phyloP scores from a whole-genome alignment of 2,888 invertebrate species.

The Lycocerus yunnanus region DNA sequence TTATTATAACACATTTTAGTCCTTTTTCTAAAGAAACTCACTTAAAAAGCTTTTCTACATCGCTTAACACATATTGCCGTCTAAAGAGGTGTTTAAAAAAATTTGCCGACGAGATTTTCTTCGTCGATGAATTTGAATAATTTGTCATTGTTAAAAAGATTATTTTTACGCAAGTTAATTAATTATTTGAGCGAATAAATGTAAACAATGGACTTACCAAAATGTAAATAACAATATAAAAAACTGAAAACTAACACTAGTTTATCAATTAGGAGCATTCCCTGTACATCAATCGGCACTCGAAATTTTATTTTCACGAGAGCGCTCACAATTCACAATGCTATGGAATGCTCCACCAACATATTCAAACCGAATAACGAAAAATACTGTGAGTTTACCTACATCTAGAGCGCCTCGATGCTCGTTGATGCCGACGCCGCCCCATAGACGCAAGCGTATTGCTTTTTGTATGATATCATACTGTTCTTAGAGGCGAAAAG shows the following conservation, averaged over 20 bases:
- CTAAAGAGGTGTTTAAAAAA: background rate
- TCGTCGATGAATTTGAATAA: background rate
- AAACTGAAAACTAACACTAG: constrained; percentile 15
- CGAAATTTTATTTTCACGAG: background rate
- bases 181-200: background rate
- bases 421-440: constrained; percentile 28
- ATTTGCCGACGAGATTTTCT: background rate
- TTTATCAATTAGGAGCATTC: constrained; percentile 19
- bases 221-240: background rate
- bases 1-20: background rate
- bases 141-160: too few species aligned
- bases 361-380: constrained; percentile 33
- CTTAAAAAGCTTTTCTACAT: background rate
- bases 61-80: background rate
- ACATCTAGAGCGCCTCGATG: constrained; percentile 29
- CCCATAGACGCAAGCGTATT: constrained; percentile 28
- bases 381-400: constrained; percentile 20
- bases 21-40: background rate
- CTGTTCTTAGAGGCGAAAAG: constrained; percentile 11
- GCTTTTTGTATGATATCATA: background rate
- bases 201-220: constrained; percentile 6
- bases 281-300: constrained; percentile 3
- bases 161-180: background rate
- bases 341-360: constrained; percentile 20
- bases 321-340: constrained; percentile 19